phyloP scores from a whole-genome alignment of 2,113 vertebrate genomes.

The Pagrus major region DNA sequence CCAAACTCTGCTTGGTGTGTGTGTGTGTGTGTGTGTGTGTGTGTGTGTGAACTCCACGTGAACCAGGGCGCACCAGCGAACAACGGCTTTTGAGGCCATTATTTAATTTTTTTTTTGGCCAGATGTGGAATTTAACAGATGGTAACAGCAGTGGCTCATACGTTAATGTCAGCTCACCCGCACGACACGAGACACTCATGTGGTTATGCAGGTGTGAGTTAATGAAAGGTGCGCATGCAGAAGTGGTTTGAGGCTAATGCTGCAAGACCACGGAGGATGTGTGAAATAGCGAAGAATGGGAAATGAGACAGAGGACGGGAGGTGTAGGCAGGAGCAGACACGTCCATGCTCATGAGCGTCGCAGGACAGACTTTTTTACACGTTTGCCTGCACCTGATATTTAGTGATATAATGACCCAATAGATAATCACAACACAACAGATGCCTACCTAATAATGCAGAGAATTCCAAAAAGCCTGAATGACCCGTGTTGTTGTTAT shows the following conservation, averaged over 20 bases:
- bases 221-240: conserved; percentile 40
- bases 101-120: neutral
- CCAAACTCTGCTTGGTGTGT: neutral
- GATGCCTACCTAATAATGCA: conserved; percentile 38
- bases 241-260: conserved; percentile 27
- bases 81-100: neutral
- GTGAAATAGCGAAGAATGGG: conserved; percentile 23
- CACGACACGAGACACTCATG: neutral
- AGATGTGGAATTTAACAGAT: conserved; percentile 44
- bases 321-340: neutral
- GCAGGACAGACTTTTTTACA: conserved; percentile 13
- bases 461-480: conserved; percentile 38
- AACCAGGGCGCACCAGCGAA: conserved; percentile 23
- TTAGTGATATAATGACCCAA: conserved; percentile 29
- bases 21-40: conserved; percentile 16
- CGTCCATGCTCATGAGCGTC: neutral
- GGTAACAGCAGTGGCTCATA: conserved; percentile 5
- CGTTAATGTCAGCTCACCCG: conserved; percentile 14
- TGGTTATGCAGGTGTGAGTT: conserved; percentile 43
- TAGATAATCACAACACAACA: conserved; percentile 44
- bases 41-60: conserved; percentile 29
- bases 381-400: conserved; percentile 45
- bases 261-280: conserved; percentile 17
- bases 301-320: neutral
- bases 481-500: conserved; percentile 56